These are phyloP conservation scores for Archips crataeganus DNA, from an alignment of 2,888 invertebrate genomes.

Conservation along the genomic window DNA sequence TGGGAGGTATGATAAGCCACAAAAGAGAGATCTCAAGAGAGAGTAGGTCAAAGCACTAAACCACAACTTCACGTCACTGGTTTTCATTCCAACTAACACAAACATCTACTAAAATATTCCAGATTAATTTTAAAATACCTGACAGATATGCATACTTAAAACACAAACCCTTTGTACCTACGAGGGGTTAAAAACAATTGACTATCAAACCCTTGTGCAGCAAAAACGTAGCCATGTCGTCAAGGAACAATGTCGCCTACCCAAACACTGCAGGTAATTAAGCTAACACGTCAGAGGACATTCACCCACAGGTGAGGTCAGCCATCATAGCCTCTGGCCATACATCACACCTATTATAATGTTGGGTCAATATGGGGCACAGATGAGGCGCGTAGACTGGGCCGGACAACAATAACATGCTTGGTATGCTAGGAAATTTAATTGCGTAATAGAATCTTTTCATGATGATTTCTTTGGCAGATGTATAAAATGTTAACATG, in stretches of 20 bases:
- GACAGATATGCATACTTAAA: too few relatives aligned
- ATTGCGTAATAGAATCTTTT: too few relatives aligned
- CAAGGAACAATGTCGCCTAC: constrained; percentile 7
- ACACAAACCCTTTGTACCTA: not conserved
- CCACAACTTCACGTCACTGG: too few relatives aligned
- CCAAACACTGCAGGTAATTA: constrained; percentile 37
- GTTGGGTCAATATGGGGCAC: constrained; percentile 32
- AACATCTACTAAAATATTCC: too few relatives aligned
- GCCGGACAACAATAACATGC: not conserved
- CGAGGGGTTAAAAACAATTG: not conserved
- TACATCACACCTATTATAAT: constrained; percentile 42
- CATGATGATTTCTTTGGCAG: too few relatives aligned
- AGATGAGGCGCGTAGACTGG: constrained; percentile 13
- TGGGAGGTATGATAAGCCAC: too few relatives aligned
- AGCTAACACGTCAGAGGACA: constrained; percentile 28
- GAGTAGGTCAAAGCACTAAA: too few relatives aligned
- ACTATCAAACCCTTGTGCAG: not conserved
- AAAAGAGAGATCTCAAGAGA: too few relatives aligned
- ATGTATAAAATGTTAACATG: too few relatives aligned
- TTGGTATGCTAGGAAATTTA: not conserved
- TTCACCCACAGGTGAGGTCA: constrained; percentile 32
- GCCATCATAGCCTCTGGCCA: constrained; percentile 34
- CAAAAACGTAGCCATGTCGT: not conserved
- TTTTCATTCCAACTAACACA: too few relatives aligned
- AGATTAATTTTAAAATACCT: too few relatives aligned